phyloP scores from a whole-genome alignment of 2,797 vertebrate genomes.

The Xenentodon cancila region DNA sequence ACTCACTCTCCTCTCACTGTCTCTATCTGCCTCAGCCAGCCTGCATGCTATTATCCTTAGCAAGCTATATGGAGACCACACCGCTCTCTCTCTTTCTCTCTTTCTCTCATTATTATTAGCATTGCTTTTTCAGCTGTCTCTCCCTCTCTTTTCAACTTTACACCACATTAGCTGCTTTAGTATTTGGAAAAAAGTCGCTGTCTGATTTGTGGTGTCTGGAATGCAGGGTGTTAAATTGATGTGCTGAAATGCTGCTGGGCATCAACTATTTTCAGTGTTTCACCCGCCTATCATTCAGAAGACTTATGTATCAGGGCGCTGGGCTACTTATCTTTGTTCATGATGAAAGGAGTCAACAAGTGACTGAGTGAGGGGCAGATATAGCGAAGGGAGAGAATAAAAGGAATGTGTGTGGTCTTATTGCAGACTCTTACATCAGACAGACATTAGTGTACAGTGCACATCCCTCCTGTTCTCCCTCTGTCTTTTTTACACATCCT shows the following conservation, averaged over 20 bases:
- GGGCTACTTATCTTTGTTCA: not conserved
- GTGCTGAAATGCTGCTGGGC: conserved; percentile 57
- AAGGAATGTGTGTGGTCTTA: conserved; percentile 71
- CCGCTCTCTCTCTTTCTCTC: conserved; percentile 53
- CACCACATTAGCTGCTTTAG: conserved; percentile 61
- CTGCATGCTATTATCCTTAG: conserved; percentile 75
- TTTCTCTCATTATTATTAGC: conserved; percentile 78
- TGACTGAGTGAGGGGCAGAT: conserved; percentile 31
- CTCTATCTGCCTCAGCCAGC: conserved; percentile 54
- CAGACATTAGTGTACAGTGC: conserved; percentile 68
- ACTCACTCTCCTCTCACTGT: conserved; percentile 60
- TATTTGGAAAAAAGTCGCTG: conserved; percentile 71
- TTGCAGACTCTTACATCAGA: conserved; percentile 84
- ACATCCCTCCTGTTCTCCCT: conserved; percentile 74
- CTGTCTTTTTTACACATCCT: conserved; percentile 73
- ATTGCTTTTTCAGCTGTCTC: conserved; percentile 81
- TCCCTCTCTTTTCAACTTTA: conserved; percentile 33
- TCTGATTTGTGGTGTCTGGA: conserved; percentile 78
- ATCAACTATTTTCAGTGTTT: conserved; percentile 19
- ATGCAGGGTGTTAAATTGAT: conserved; percentile 52
- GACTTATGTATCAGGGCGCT: not conserved
- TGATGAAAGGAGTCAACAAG: conserved; percentile 31
- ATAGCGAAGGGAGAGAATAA: conserved; percentile 25
- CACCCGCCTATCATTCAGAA: conserved; percentile 23
- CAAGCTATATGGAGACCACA: conserved; percentile 69